Conservation (phyloP, 2,888 invertebrate genomes). For the Drosophila paranaensis region DNA sequence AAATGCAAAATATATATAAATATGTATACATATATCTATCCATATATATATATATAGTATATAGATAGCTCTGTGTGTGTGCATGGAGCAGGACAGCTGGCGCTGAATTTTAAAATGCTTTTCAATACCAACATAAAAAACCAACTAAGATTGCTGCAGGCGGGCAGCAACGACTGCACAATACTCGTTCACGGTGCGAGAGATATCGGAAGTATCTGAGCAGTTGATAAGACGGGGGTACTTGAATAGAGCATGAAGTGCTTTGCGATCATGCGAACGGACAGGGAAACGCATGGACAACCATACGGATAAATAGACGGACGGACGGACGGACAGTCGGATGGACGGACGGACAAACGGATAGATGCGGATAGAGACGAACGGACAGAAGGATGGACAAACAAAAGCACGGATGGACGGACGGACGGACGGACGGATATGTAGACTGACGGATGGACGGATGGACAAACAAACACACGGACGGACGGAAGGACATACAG, state of each 20-base stretch:
- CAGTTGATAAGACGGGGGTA: too few species aligned
- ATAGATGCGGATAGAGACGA: too few species aligned
- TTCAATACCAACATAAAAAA: slow-evolving; percentile 54
- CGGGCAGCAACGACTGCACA: not conserved
- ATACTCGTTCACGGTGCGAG: not conserved
- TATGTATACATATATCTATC: slow-evolving; percentile 1
- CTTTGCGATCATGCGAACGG: too few species aligned
- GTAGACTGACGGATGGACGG: too few species aligned
- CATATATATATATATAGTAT: slow-evolving; percentile 7
- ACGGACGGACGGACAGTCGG: not conserved
- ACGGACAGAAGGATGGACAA: too few species aligned
- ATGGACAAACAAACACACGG: too few species aligned
- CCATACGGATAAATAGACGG: too few species aligned
- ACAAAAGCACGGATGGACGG: too few species aligned
- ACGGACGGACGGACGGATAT: too few species aligned
- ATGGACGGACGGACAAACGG: not conserved
- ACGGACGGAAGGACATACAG: too few species aligned
- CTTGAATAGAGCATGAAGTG: too few species aligned
- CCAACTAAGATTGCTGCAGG: not conserved
- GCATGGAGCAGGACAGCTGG: slow-evolving; percentile 64
- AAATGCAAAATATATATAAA: slow-evolving; percentile 41
- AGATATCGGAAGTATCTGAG: not conserved
- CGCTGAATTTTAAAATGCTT: slow-evolving; percentile 76
- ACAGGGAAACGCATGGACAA: too few species aligned
- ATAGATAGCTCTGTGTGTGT: slow-evolving; percentile 3